Evolutionary conservation across 1,140 invertebrate species (phyloP), one percentile per base, ranked within the genome.

Genomic region (Drosophila pseudoobscura): DNA sequence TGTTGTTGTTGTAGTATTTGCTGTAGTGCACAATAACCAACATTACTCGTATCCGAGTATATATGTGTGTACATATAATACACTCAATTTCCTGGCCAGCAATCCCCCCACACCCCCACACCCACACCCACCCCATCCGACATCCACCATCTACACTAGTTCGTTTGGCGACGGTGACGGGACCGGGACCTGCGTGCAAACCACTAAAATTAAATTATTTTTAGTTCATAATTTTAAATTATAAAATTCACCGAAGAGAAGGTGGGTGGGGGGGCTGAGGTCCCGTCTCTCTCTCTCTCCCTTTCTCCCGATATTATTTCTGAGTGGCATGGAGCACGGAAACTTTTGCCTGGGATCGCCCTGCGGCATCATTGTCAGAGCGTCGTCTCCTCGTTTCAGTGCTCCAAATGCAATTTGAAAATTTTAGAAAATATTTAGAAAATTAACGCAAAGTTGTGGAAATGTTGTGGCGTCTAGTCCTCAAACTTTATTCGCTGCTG

Each of bases 171-270:
- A 26, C 24, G 24, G 24, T 0, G 24, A 26, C 24, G 31, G 52
- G 62, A 20, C 20, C 20, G 20, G 20, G 20, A 76, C 75, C 72
- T 90, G 83, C 88, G 88, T 90, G 88, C 88, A 59, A 73, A 77
- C 65, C 78, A 65, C 62, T 61, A 63, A 87, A 87, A 87, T 82
- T 78, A 82, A 82, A 87, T 88, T 87, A 88, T 88, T 87, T 55
- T 82, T 87, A 88, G 83, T 88, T 87, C 65, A 78, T 87, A 87
- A 87, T 87, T 87, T 87, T 68, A 75, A 87, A 87, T 87, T 87
- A 87, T 87, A 85, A 85, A 87, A 62, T 64, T 85, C 77, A 60
- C 62, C 65, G 80, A 71, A 61, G 64, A 45, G 62, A 29, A 26
- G 11, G 6, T 24, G 52, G 35, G n/a, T n/a, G 24, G 15, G 17